phyloP scores from a whole-genome alignment of 2,113 vertebrate species.

The Egretta garzetta region DNA sequence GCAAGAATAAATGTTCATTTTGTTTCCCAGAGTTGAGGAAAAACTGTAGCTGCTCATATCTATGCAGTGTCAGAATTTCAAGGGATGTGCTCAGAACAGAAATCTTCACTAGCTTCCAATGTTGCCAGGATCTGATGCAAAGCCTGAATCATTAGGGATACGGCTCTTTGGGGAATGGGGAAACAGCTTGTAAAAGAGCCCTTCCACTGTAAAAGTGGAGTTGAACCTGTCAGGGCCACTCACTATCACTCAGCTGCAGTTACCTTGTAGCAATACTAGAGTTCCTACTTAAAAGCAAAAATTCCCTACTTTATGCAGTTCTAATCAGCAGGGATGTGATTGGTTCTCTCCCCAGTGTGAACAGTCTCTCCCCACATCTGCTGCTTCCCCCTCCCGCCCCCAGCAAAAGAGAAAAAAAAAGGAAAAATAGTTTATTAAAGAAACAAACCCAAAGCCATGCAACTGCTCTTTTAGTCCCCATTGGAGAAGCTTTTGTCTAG shows the following conservation, averaged over 20 bases:
- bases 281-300: neutral
- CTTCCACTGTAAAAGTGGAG: neutral
- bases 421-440: slow-evolving; percentile 19
- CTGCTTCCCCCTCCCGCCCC: neutral
- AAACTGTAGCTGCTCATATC: neutral
- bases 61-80: neutral
- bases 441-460: slow-evolving; percentile 40
- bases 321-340: neutral
- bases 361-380: slow-evolving; percentile 1
- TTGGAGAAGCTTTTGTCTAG: slow-evolving; percentile 29
- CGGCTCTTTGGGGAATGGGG: neutral
- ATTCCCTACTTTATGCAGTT: neutral
- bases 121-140: neutral
- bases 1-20: neutral
- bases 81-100: neutral
- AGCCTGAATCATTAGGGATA: neutral
- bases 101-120: neutral
- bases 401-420: neutral
- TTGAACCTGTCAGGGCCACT: neutral
- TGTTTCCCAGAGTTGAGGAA: neutral
- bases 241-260: neutral
- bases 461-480: slow-evolving; percentile 23
- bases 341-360: neutral
- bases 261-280: neutral
- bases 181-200: neutral